phyloP scores from a whole-genome alignment of 2,113 vertebrate species.

The Salvelinus fontinalis region DNA sequence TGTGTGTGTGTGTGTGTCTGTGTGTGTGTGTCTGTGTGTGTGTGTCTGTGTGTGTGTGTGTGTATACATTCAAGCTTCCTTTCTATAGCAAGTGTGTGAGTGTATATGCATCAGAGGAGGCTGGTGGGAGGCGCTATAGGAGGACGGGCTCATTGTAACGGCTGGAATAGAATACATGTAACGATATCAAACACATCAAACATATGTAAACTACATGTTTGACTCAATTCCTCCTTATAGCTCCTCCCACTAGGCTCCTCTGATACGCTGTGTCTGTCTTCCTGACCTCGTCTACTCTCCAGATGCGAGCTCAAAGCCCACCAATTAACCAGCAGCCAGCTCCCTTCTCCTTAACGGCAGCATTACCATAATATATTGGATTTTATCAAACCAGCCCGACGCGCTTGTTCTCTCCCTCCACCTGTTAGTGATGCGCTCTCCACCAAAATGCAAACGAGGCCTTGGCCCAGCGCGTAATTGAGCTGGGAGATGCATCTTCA shows the following conservation, averaged over 20 bases:
- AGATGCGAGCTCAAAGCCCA: slow-evolving; percentile 29
- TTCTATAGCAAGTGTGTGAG: neutral
- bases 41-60: neutral
- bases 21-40: slow-evolving; percentile 13
- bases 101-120: neutral
- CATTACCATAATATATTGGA: slow-evolving; percentile 75
- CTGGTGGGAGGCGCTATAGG: no score
- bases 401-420: slow-evolving; percentile 58
- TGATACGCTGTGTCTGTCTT: neutral
- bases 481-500: slow-evolving; percentile 70
- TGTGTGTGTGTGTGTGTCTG: neutral
- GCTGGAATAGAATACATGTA: no score
- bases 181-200: no score
- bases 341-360: slow-evolving; percentile 38
- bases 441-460: slow-evolving; percentile 69
- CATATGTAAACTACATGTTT: no score
- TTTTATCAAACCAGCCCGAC: slow-evolving; percentile 69
- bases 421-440: slow-evolving; percentile 71
- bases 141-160: no score
- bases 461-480: slow-evolving; percentile 66
- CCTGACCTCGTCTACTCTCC: slow-evolving; percentile 23
- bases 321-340: slow-evolving; percentile 55
- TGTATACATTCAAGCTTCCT: no score
- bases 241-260: no score
- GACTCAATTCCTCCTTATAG: no score